Evolutionary conservation across 2,888 invertebrate genomes (phyloP).

Genomic region (Aquatica leii): DNA sequence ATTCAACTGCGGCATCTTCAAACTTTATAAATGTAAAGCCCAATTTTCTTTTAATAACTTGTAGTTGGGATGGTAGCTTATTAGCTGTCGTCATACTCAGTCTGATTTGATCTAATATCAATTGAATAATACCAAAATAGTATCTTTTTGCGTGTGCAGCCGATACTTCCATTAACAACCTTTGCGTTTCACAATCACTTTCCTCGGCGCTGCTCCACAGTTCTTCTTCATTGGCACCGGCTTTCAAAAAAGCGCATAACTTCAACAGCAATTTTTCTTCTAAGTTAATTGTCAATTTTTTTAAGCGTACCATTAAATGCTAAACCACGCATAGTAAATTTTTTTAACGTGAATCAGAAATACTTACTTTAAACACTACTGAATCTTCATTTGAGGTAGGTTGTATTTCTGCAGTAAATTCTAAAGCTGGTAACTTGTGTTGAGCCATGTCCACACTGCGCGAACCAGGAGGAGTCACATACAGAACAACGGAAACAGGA

Average conservation of each 20-base stretch:
- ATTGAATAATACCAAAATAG: conserved; percentile 58
- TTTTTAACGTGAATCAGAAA: not conserved
- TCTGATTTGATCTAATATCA: conserved; percentile 71
- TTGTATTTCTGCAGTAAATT: conserved; percentile 79
- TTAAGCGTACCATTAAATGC: conserved; percentile 81
- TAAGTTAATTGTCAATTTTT: conserved; percentile 83
- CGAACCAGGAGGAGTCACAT: conserved; percentile 67
- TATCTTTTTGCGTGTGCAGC: conserved; percentile 79
- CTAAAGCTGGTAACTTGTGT: conserved; percentile 75
- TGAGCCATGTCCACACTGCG: conserved; percentile 62
- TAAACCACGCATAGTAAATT: conserved; percentile 49
- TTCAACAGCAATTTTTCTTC: conserved; percentile 87
- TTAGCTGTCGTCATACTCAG: conserved; percentile 89
- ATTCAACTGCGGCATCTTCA: conserved; percentile 93
- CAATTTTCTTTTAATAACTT: conserved; percentile 82
- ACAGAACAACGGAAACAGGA: conserved; percentile 84
- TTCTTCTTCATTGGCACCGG: conserved; percentile 65
- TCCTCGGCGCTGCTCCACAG: conserved; percentile 69
- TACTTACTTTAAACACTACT: conserved; percentile 78
- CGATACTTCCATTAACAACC: conserved; percentile 80
- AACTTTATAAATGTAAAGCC: conserved; percentile 93
- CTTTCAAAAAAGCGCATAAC: conserved; percentile 70
- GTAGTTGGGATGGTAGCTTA: conserved; percentile 80
- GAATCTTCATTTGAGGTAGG: conserved; percentile 76
- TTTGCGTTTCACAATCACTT: conserved; percentile 81